A percentile compares a stretch with the other conserved stretches of the same genome.
phyloP scores from a whole-genome alignment of 1,140 invertebrate genomes.

The Drosophila orosa region DNA sequence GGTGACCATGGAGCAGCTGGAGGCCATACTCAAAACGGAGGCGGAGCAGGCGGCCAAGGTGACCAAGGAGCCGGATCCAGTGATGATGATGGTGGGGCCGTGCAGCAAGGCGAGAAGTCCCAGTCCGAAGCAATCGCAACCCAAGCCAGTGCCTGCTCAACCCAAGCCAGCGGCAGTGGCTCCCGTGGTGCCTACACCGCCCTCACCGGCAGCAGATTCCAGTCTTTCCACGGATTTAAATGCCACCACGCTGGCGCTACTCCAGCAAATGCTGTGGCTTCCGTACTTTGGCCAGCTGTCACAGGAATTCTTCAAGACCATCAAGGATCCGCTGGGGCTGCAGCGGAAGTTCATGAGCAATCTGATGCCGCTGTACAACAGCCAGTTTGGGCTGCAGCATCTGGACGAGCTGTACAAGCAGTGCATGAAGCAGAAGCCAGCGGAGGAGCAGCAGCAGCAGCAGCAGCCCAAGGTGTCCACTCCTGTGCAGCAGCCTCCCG shows the following conservation, averaged over 20 bases:
- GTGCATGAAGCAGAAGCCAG: conserved; percentile 67
- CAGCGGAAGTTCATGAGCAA: conserved; percentile 72
- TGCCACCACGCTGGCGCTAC: conserved; percentile 87
- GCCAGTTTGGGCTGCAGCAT: conserved; percentile 72
- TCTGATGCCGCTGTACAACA: conserved; percentile 65
- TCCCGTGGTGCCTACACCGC: conserved; percentile 35
- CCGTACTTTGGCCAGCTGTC: conserved; percentile 88
- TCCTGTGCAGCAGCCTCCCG: conserved; percentile 6
- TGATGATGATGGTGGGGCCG: conserved; percentile 12
- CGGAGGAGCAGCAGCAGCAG: conserved; percentile 36
- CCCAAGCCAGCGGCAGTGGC: conserved; percentile 23
- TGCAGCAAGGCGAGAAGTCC: conserved; percentile 41
- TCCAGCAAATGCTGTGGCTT: conserved; percentile 90
- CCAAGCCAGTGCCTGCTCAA: conserved; percentile 24
- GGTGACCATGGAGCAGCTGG: conserved; percentile 90
- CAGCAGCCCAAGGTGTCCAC: conserved; percentile 35
- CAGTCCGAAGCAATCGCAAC: conserved; percentile 46
- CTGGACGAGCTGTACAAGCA: conserved; percentile 78
- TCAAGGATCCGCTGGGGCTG: conserved; percentile 84
- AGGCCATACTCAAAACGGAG: conserved; percentile 88
- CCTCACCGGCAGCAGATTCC: conserved; percentile 72
- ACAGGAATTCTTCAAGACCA: conserved; percentile 85
- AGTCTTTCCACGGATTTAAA: conserved; percentile 87
- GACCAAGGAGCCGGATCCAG: conserved; percentile 40
- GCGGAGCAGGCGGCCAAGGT: conserved; percentile 72